Conservation (phyloP, 2,888 invertebrate species). For the Ectropis crepuscularia region DNA sequence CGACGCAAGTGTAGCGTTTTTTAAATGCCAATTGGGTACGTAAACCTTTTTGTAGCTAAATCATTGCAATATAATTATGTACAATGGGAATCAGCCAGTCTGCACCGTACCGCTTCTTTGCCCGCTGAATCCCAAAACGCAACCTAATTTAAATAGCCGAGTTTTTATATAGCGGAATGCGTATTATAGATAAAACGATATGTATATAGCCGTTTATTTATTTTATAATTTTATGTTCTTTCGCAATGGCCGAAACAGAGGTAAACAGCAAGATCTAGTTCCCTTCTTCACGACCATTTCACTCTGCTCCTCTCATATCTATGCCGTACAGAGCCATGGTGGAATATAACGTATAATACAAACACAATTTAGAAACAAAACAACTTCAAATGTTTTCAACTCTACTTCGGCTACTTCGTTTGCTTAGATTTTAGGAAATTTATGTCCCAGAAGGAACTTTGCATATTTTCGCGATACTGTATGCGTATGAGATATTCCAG, state of each 20-base stretch:
- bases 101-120: background rate
- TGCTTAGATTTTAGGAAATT: too few species aligned
- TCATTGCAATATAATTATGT: too few species aligned
- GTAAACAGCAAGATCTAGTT: slow-evolving; percentile 65
- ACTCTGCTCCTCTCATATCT: slow-evolving; percentile 51
- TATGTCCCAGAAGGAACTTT: too few species aligned
- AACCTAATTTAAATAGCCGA: slow-evolving; percentile 6
- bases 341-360: slow-evolving; percentile 1
- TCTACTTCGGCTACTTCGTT: too few species aligned
- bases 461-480: too few species aligned
- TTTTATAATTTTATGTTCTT: slow-evolving; percentile 63
- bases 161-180: slow-evolving; percentile 39
- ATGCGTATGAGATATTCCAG: background rate
- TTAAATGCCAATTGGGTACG: too few species aligned
- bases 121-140: background rate
- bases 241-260: slow-evolving; percentile 80
- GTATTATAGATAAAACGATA: slow-evolving; percentile 23
- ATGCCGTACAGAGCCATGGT: slow-evolving; percentile 20
- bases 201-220: slow-evolving; percentile 54
- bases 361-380: background rate
- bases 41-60: too few species aligned
- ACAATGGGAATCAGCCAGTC: background rate
- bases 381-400: background rate
- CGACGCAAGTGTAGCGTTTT: too few species aligned
- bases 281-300: slow-evolving; percentile 61